phyloP scores from a whole-genome alignment of 1,140 invertebrate species.

The Rhagoletis pomonella region DNA sequence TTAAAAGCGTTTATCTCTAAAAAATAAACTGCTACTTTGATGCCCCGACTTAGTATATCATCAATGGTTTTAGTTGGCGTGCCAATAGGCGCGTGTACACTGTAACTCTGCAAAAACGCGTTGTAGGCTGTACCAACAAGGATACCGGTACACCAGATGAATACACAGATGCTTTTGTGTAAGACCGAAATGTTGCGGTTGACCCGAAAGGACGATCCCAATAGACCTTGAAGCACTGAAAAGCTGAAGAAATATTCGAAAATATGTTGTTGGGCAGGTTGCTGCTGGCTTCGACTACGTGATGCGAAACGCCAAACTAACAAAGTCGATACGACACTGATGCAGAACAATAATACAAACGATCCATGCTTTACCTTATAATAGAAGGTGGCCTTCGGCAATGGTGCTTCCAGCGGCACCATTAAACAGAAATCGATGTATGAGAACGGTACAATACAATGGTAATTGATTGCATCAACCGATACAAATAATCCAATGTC shows the following conservation, averaged over 20 bases:
- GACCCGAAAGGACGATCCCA: background rate
- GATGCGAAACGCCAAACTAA: background rate
- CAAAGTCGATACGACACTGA: background rate
- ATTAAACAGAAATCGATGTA: conserved; percentile 19
- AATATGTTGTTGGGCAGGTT: background rate
- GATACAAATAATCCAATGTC: background rate
- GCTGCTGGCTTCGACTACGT: background rate
- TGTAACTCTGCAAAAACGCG: too few species aligned
- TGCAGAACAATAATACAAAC: background rate
- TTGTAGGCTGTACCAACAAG: too few species aligned
- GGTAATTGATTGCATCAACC: background rate
- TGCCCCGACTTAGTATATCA: background rate
- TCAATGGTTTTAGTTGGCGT: too few species aligned
- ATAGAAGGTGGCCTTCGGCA: background rate
- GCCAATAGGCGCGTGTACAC: too few species aligned
- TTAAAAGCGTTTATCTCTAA: background rate
- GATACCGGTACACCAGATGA: too few species aligned
- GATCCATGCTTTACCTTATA: background rate
- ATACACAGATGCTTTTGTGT: too few species aligned
- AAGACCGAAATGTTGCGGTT: too few species aligned
- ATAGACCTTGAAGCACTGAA: background rate
- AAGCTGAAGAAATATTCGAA: background rate
- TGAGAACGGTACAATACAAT: background rate
- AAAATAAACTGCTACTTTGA: background rate
- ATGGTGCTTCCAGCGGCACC: background rate